Evolutionary conservation across 2,113 vertebrate species (phyloP).

Genomic region (Cyphomyrus plagiostoma): DNA sequence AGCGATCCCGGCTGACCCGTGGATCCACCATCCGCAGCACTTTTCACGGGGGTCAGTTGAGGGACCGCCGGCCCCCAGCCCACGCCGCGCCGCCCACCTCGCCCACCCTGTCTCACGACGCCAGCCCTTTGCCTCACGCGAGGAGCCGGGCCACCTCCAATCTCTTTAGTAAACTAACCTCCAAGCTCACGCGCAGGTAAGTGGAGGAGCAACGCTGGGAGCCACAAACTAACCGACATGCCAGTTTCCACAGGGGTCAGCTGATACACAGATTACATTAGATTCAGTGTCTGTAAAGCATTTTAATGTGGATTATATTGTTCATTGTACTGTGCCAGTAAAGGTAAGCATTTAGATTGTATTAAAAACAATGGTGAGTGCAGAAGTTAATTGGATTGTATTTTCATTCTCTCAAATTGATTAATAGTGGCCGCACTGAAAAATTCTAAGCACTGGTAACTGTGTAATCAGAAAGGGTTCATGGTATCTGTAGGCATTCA

Average conservation of each 20-base stretch:
- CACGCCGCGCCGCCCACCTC: slow-evolving; percentile 75
- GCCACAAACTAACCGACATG: background rate
- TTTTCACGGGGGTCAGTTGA: slow-evolving; percentile 86
- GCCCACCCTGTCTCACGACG: slow-evolving; percentile 74
- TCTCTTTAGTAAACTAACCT: slow-evolving; percentile 88
- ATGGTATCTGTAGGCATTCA: background rate
- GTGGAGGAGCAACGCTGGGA: slow-evolving; percentile 35
- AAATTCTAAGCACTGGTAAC: background rate
- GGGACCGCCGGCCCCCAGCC: slow-evolving; percentile 71
- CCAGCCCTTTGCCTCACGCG: slow-evolving; percentile 67
- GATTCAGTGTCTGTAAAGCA: background rate
- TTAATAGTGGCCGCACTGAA: background rate
- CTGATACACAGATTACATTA: background rate
- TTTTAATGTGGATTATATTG: background rate
- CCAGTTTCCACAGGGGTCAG: background rate
- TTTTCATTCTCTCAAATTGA: background rate
- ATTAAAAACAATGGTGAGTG: background rate
- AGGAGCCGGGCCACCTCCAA: slow-evolving; percentile 77
- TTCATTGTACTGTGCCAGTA: background rate
- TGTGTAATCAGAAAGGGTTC: background rate
- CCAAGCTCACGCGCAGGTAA: slow-evolving; percentile 89
- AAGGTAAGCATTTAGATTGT: background rate
- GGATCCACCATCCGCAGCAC: slow-evolving; percentile 82
- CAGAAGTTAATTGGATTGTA: background rate
- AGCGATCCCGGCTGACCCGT: slow-evolving; percentile 74